Evolutionary conservation across 1,140 invertebrate genomes (phyloP), one percentile per base, ranked within the genome.

Genomic region (Cotesia glomerata): DNA sequence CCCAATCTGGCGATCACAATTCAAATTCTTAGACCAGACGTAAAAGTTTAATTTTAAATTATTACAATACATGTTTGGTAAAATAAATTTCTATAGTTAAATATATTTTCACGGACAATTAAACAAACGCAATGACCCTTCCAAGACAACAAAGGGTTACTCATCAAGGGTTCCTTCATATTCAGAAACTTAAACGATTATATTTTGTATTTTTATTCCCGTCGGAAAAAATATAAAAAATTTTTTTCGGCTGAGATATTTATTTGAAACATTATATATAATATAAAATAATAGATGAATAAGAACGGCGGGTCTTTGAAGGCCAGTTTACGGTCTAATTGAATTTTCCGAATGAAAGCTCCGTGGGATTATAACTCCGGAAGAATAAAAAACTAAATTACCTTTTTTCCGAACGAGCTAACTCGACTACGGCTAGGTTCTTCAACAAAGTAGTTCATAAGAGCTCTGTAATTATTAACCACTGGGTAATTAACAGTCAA

Each of bases 281-380:
- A 26, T 26, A 26, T 26, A 26, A 26, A 26, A 26, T 26, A 26
- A 26, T 26, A 26, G 26, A 26, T 2, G 26, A 26, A 26, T 26
- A 26, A 0, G 0, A n/a, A 45, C n/a, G 59, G 26, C 26, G 59
- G 9, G 11, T 36, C 61, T 63, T 64, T 71, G 59, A 71, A 32
- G 26, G 61, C 63, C 5, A 52, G 14, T 66, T 66, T 58, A 59
- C 34, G 62, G 62, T 72, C n/a, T 64, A 66, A 54, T 65, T 65
- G 35, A 66, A 66, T 66, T 72, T 66, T 72, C 62, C 35, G 51
- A 35, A 5, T 51, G 69, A 65, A 65, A 71, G 49, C 34, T 54
- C 36, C 54, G n/a, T 35, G 11, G 18, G 52, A 67, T 67, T 67
- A 67, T 26, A 67, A 67, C 39, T 52, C 39, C 45, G 59, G 36